Evolutionary conservation across 2,888 invertebrate genomes (phyloP).

Genomic region (Priapulus caudatus): DNA sequence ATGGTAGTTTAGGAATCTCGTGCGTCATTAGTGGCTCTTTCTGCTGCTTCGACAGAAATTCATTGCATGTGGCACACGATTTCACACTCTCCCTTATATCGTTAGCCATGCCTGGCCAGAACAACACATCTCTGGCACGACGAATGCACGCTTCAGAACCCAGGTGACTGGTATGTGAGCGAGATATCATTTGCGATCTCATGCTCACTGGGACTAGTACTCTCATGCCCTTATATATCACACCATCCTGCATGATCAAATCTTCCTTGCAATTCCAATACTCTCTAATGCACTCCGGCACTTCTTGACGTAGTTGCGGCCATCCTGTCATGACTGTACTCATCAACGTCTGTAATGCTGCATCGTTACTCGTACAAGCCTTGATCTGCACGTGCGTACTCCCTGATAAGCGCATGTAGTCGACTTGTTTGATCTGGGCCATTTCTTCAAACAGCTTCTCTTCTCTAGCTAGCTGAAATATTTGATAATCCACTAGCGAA

Average conservation of each 20-base stretch:
- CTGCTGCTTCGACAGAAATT: not conserved
- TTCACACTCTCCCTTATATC: not conserved
- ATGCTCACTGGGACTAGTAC: not conserved
- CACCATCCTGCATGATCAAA: not conserved
- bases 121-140: slow-evolving; percentile 7
- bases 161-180: slow-evolving; percentile 5
- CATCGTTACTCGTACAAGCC: too few species aligned
- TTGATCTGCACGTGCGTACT: too few species aligned
- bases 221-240: not conserved
- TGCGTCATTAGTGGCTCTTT: not conserved
- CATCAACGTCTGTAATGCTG: too few species aligned
- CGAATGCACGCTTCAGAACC: slow-evolving; percentile 10
- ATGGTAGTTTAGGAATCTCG: not conserved
- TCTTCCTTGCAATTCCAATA: too few species aligned
- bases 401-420: too few species aligned
- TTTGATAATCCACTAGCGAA: too few species aligned
- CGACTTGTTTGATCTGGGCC: too few species aligned
- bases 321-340: too few species aligned
- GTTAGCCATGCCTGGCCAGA: slow-evolving; percentile 11
- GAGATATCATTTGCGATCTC: not conserved
- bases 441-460: too few species aligned
- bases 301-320: too few species aligned
- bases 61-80: not conserved
- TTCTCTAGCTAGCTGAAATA: too few species aligned
- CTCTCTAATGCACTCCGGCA: too few species aligned